Evolutionary conservation across 2,113 vertebrate species (phyloP).

Genomic region (Dipodomys spectabilis): DNA sequence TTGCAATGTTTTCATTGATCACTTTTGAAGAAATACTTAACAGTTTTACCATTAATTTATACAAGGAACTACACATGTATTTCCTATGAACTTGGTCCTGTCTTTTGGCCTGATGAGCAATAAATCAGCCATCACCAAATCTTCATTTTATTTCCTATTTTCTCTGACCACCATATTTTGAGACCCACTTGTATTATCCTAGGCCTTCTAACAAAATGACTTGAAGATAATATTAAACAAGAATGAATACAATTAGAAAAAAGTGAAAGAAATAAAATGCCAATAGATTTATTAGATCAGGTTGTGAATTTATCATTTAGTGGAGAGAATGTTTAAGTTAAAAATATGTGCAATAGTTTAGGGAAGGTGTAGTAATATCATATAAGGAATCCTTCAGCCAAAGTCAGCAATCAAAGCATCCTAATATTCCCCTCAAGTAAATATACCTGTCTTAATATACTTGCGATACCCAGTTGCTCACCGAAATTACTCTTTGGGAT

Average conservation of each 20-base stretch:
- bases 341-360: neutral
- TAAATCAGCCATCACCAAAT: neutral
- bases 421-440: neutral
- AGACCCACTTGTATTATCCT: neutral
- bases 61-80: neutral
- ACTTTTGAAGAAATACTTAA: neutral
- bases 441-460: neutral
- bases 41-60: neutral
- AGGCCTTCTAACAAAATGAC: neutral
- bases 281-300: neutral
- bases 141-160: neutral
- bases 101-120: neutral
- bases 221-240: neutral
- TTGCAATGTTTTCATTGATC: neutral
- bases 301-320: neutral
- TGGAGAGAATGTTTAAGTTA: neutral
- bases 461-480: neutral
- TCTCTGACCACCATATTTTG: neutral
- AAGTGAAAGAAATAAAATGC: neutral
- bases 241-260: neutral
- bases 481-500: neutral
- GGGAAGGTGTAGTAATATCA: neutral
- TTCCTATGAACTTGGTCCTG: neutral
- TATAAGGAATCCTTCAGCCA: neutral
- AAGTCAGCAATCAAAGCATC: neutral